phyloP scores from a whole-genome alignment of 2,797 vertebrate genomes.

The Meriones psammophilus region DNA sequence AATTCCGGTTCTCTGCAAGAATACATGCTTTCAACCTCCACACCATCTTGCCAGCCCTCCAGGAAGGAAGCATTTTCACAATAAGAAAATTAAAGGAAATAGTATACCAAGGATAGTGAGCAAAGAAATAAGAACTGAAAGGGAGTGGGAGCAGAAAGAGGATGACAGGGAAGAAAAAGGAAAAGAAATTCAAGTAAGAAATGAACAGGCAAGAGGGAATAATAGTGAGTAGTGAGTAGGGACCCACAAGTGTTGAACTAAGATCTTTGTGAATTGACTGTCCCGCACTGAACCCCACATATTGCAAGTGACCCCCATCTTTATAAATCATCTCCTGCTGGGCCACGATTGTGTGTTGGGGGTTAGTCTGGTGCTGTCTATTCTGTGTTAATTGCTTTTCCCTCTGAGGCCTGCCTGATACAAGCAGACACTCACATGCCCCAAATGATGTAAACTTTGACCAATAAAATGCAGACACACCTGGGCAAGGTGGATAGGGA shows the following conservation, averaged over 20 bases:
- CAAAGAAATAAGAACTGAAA: background rate
- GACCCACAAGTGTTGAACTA: background rate
- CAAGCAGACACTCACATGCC: too few relatives aligned
- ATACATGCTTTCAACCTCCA: background rate
- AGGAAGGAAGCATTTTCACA: background rate
- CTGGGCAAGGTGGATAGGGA: too few relatives aligned
- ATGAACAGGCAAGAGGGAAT: background rate
- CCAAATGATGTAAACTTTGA: too few relatives aligned
- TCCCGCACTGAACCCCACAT: background rate
- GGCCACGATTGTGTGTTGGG: background rate
- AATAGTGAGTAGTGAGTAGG: background rate
- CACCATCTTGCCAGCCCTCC: background rate
- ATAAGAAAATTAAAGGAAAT: conserved; percentile 42
- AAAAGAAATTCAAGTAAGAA: conserved; percentile 27
- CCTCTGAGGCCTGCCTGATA: too few relatives aligned
- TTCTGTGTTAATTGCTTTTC: too few relatives aligned
- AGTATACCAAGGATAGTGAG: background rate
- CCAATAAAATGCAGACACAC: too few relatives aligned
- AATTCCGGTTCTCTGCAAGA: background rate
- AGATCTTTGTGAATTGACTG: background rate
- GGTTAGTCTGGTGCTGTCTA: too few relatives aligned
- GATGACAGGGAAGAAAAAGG: background rate
- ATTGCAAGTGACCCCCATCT: fast-evolving
- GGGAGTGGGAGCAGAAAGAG: background rate
- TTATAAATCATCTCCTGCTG: background rate